Conservation (phyloP, 2,888 invertebrate genomes). For the Gymnocheta viridis region DNA sequence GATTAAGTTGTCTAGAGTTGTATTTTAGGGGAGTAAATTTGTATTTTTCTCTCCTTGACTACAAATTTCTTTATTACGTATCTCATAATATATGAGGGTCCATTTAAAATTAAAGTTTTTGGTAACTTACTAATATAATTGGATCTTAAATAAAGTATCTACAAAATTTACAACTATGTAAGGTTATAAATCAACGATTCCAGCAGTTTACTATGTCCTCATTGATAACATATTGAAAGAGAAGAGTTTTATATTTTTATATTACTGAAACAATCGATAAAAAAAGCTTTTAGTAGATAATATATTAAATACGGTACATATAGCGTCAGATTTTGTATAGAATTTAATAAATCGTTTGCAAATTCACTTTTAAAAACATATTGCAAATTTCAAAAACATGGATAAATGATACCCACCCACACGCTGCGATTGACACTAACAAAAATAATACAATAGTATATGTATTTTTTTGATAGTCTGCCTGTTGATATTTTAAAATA, state of each 20-base stretch:
- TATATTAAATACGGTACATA: no score
- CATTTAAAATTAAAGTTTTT: background rate
- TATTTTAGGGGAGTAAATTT: constrained; percentile 32
- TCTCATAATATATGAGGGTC: background rate
- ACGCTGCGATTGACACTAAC: background rate
- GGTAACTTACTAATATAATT: background rate
- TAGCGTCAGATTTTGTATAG: no score
- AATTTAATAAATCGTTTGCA: no score
- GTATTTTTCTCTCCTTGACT: background rate
- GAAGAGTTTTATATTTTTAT: no score
- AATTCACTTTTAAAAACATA: no score
- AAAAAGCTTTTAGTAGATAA: no score
- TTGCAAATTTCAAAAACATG: background rate
- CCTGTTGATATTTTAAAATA: constrained; percentile 22
- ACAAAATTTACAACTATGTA: background rate
- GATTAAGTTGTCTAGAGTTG: constrained; percentile 42
- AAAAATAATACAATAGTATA: background rate
- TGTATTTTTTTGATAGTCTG: background rate
- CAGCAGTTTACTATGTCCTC: background rate
- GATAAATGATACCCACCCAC: background rate
- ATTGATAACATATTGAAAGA: no score
- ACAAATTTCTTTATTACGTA: background rate
- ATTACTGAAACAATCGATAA: no score
- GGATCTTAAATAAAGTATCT: background rate
- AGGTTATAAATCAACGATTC: background rate